Base-by-base conservation (phyloP, 2,797 vertebrate species). In the Peromyscus nudipes region DNA sequence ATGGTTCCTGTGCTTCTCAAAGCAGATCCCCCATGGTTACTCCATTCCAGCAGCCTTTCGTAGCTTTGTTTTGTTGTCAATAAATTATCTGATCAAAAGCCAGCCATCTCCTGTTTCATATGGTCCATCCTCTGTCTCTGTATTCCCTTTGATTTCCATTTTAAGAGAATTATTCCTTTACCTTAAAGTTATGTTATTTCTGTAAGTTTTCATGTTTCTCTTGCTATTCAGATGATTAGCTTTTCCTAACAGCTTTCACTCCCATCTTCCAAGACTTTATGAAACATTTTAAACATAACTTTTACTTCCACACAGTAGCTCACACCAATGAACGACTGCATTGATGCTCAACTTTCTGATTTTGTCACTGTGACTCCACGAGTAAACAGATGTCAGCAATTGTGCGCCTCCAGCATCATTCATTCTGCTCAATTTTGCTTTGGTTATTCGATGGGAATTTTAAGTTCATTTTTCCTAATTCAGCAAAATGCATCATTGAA, bases 161-260 rank as follows among this genome's bases (percentile, higher is more conserved):
- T 85, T 81, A 77, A 90, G 60, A 92, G 3, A 2, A 34, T 89
- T 82, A 69, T 92, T 91, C 14, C 4, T 57, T 95, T 89, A 19
- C 3, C 1, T 94, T 79, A 83, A 93, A 86, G 62, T 83, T 12
- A 1, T 85, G 62, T 95, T 71, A 1, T 27, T 49, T 77, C 67
- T 64, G 2, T 75, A 55, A 94, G 34, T 73, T 89, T 82, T 71
- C 21, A 46, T 1, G 10, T 64, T 92, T 83, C 23, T 76, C 13
- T 76, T 11, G 19, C 4, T 65, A 46, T 21, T 88, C 34, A 71
- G 52, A 55, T 4, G 6, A 4, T 0, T 4, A 77, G 27, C 3
- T 37, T 83, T 21, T 31, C 46, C 81, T 84, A 87, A 43, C 1
- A 80, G 6, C 13, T 75, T 79, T 83, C 65, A 17, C 11, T 94